These are phyloP conservation scores for Thymelicus acteon DNA, from an alignment of 2,888 invertebrate genomes.

Conservation along the genomic window DNA sequence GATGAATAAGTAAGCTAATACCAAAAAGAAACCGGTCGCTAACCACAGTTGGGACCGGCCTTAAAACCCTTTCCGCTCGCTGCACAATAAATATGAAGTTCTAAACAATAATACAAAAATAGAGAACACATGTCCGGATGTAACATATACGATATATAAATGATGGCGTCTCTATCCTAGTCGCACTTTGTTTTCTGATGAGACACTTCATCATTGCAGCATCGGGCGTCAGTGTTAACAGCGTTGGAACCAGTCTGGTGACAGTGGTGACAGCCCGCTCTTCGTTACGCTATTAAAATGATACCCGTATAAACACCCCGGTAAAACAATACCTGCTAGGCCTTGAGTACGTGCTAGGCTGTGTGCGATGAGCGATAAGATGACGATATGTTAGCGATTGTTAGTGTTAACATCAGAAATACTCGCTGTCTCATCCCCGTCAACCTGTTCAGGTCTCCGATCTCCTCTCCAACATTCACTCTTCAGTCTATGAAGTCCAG, in stretches of 20 bases:
- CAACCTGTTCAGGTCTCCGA: no score
- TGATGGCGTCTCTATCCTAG: conserved; percentile 13
- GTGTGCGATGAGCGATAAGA: neutral
- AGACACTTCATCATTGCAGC: conserved; percentile 27
- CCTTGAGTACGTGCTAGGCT: neutral
- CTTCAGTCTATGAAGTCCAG: no score
- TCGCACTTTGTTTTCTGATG: conserved; percentile 32
- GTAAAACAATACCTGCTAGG: conserved; percentile 19
- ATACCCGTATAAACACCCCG: conserved; percentile 32
- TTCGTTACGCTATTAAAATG: conserved; percentile 37
- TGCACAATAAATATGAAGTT: conserved; percentile 1
- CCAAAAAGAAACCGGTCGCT: no score
- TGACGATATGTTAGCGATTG: no score
- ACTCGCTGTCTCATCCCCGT: no score
- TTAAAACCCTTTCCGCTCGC: neutral
- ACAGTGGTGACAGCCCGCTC: conserved; percentile 19
- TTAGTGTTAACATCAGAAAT: no score
- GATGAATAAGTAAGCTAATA: no score
- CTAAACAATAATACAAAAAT: neutral
- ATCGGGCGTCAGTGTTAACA: conserved; percentile 29
- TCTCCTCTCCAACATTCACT: no score
- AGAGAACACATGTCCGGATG: conserved; percentile 1
- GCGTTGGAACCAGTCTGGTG: conserved; percentile 24
- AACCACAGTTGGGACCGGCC: no score
- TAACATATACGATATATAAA: conserved; percentile 10